Evolutionary conservation across 2,797 vertebrate species (phyloP), one percentile per base, ranked within the genome.

Genomic region (Melanotaenia pygmaea): DNA sequence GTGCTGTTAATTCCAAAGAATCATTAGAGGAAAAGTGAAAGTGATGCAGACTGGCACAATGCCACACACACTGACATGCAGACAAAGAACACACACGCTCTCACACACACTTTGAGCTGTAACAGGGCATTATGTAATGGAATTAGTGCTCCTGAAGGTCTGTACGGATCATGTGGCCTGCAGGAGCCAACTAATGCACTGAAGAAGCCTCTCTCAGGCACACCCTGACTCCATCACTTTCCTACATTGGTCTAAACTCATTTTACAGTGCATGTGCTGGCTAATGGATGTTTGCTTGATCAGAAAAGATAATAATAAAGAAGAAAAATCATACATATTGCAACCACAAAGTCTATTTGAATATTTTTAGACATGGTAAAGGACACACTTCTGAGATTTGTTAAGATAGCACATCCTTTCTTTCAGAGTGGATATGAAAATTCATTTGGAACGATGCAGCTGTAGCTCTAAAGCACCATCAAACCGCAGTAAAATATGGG

Each of bases 101-200:
- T 45, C 72, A 72, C 81, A 81, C 64, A 81, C 76, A 68, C 72
- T 67, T 30, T 50, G 47, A 79, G 63, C 76, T 78, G 62, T 59
- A 76, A 67, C 71, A 59, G 26, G 66, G 72, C 72, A 77, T 93
- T 93, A 90, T 85, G 84, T 91, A 92, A 93, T 88, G 75, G 83
- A 89, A 89, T 91, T 91, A 91, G 80, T 81, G 66, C 84, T 86
- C 75, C 85, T 91, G 79, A 87, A 87, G 87, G 84, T 91, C 85
- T 85, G 45, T 61, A 63, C 71, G 76, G 76, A 89, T 86, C 74
- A 66, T 80, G 80, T 89, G 78, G 78, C 81, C 76, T 79, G 66
- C 80, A 80, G 77, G 74, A 90, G 68, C 70, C 68, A 80, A 70
- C 81, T 91, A 88, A 90, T 88, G 86, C 76, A 78, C 70, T 71